These are phyloP conservation scores for Autographa gamma DNA, from an alignment of 2,888 invertebrate genomes.

Conservation along the genomic window DNA sequence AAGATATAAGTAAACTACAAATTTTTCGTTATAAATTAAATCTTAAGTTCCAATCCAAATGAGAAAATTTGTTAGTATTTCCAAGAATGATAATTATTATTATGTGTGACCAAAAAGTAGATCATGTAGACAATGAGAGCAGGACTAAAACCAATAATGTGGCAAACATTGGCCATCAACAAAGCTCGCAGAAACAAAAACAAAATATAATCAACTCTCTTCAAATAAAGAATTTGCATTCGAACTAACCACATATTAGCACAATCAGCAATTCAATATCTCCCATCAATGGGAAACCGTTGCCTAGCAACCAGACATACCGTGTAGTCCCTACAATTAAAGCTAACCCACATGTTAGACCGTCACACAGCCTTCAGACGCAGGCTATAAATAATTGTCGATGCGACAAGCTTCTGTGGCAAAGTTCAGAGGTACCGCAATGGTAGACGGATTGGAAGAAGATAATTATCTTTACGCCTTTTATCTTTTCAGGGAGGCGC, in stretches of 20 bases:
- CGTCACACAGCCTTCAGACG: conserved; percentile 38
- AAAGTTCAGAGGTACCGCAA: conserved; percentile 61
- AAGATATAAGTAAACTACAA: no score
- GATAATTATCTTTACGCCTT: conserved; percentile 58
- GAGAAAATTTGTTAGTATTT: no score
- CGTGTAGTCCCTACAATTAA: background rate
- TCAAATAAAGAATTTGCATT: no score
- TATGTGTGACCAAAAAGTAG: no score
- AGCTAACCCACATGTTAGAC: conserved; percentile 17
- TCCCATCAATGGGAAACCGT: background rate
- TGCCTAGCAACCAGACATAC: background rate
- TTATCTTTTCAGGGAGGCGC: conserved; percentile 14
- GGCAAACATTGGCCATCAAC: no score
- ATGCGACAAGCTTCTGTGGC: conserved; percentile 57
- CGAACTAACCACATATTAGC: background rate
- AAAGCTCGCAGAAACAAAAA: no score
- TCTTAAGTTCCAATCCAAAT: no score
- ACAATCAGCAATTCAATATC: background rate
- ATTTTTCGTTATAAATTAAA: no score
- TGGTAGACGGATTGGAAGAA: conserved; percentile 37
- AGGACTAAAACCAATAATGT: no score
- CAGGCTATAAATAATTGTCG: conserved; percentile 51
- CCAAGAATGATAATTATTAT: no score
- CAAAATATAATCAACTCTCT: no score
- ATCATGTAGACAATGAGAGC: no score